Conservation (phyloP, 2,888 invertebrate genomes). For the Bombylius discolor region DNA sequence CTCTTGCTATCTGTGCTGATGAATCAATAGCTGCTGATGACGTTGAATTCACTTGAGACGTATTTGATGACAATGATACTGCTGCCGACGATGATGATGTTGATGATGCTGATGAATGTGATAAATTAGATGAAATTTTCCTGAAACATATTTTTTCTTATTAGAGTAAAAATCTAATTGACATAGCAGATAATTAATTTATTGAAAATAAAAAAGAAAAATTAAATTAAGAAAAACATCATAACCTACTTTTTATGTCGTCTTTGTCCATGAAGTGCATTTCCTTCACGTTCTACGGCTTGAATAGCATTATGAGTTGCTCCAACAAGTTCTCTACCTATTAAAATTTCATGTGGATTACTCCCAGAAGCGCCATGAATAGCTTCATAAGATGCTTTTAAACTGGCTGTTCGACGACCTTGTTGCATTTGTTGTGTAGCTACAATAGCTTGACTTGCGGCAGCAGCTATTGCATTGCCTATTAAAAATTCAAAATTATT, state of each 20-base stretch:
- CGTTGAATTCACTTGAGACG: conserved; percentile 15
- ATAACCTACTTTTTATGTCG: conserved; percentile 46
- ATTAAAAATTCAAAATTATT: background rate
- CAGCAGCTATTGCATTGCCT: conserved; percentile 76
- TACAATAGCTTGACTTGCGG: conserved; percentile 91
- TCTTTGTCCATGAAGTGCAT: conserved; percentile 43
- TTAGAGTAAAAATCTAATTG: background rate
- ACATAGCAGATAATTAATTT: too few relatives aligned
- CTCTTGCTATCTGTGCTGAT: conserved; percentile 8
- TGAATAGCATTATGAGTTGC: conserved; percentile 61
- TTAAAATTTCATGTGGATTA: conserved; percentile 50
- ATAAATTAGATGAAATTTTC: conserved; percentile 25
- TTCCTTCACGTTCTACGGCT: conserved; percentile 47
- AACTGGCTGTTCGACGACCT: conserved; percentile 80
- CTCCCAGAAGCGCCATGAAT: conserved; percentile 53
- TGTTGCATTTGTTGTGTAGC: conserved; percentile 95
- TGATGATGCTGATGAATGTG: conserved; percentile 22
- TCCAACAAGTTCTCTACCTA: conserved; percentile 56
- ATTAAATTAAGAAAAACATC: background rate
- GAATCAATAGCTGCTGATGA: conserved; percentile 19
- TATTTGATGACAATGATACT: conserved; percentile 23
- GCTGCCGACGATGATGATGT: conserved; percentile 25
- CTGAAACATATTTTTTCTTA: conserved; percentile 16
- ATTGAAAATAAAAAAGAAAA: background rate
- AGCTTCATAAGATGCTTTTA: conserved; percentile 92